Conservation (phyloP, 2,888 invertebrate genomes). For the Dendrolimus houi region DNA sequence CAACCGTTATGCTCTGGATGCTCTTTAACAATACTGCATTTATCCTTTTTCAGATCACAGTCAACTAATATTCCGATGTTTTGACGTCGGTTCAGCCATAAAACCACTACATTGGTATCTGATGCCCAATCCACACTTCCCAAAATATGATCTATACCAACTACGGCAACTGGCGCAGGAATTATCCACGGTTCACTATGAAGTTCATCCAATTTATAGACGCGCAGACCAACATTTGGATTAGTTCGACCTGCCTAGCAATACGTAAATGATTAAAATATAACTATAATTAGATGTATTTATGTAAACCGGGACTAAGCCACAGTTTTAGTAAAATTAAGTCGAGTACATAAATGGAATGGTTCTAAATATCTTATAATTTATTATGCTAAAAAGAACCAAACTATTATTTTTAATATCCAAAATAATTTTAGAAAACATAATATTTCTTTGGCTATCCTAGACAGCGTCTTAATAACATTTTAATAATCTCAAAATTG, state of each 20-base stretch:
- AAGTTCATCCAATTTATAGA: constrained; percentile 67
- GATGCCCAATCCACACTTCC: constrained; percentile 86
- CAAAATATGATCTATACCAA: constrained; percentile 79
- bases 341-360: too few relatives aligned
- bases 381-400: too few relatives aligned
- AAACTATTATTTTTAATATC: too few relatives aligned
- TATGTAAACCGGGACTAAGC: too few relatives aligned
- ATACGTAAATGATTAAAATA: constrained; percentile 9
- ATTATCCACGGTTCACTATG: constrained; percentile 48
- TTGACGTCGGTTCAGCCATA: constrained; percentile 92
- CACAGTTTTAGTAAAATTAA: too few relatives aligned
- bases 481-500: too few relatives aligned
- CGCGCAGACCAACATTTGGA: constrained; percentile 81
- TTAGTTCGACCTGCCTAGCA: constrained; percentile 83
- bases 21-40: constrained; percentile 55
- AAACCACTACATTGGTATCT: constrained; percentile 79
- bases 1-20: constrained; percentile 80
- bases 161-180: constrained; percentile 70
- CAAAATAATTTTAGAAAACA: too few relatives aligned
- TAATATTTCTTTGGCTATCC: too few relatives aligned
- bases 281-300: background rate
- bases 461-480: too few relatives aligned
- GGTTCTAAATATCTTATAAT: too few relatives aligned
- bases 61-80: constrained; percentile 79
- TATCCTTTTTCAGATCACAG: constrained; percentile 65